Base-by-base conservation (phyloP, 2,113 vertebrate genomes). In the Myrmecobius fasciatus region DNA sequence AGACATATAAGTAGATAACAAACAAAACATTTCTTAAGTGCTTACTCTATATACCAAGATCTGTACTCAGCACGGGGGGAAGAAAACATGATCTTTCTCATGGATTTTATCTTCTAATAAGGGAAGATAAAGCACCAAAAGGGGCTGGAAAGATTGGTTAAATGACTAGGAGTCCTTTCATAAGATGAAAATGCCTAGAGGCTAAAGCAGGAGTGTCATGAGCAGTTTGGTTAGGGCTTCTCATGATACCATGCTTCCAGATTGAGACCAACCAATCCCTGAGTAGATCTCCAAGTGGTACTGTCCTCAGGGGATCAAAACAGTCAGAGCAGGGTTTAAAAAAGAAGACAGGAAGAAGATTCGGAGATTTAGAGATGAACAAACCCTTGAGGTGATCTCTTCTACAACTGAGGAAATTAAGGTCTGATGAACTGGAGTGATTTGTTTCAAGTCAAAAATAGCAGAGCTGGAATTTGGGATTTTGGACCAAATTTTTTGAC, bases 351-450 rank as follows among this genome's bases (percentile, higher is more conserved):
- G 60, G 31, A 12, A 67, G 12, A 36, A 67, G 31, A 31, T 11
- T 36, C 60, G 5, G 36, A 36, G 31, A 67, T 67, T 67, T 67
- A 36, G 31, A 67, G 31, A 36, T 36, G 60, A 52, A 47, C 52
- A 46, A 52, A 51, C 0, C 6, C 0, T 94, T 43, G 52, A 75
- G 49, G 48, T 47, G 75, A 36, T 2, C 7, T 47, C 31, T 14
- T 93, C 56, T 93, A 49, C 28, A 94, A 47, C 88, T 93, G 24
- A 92, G 3, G 11, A 89, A 95, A 94, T 22, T 88, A 8, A 94
- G 92, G 0, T 2, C 49, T 43, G 95, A 2, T 92, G 83, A 56
- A 49, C 8, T 52, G 91, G 43, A 36, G 49, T 51, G 90, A 46
- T 75, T 36, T 92, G 10, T 0, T 0, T 31, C 60, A 89, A 1